Evolutionary conservation across 2,113 vertebrate species (phyloP).

Genomic region (Sinosuthora webbiana): DNA sequence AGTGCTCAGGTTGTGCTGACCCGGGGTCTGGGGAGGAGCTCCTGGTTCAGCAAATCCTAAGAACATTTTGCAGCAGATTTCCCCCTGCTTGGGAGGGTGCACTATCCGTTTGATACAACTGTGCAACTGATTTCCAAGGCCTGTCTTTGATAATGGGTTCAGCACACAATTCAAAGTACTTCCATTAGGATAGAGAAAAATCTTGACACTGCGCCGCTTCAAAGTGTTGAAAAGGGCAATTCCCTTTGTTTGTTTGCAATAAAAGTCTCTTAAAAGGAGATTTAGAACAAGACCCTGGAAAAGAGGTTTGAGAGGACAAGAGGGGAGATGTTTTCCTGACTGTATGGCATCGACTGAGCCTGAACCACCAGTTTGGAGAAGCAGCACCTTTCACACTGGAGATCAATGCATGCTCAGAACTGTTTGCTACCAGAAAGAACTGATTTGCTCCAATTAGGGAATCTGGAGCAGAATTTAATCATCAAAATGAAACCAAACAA

Average conservation of each 20-base stretch:
- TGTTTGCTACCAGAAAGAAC: background rate
- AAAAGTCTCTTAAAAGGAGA: background rate
- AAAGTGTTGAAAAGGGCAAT: background rate
- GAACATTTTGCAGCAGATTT: background rate
- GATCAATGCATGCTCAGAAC: background rate
- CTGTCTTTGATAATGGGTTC: background rate
- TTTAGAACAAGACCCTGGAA: background rate
- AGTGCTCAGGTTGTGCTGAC: background rate
- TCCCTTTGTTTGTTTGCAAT: background rate
- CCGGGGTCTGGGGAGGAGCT: background rate
- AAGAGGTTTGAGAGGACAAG: background rate
- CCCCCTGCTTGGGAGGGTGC: background rate
- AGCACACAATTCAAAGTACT: background rate
- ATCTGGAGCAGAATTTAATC: background rate
- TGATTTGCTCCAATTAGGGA: background rate
- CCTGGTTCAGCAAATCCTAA: background rate
- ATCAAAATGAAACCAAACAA: background rate
- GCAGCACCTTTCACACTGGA: background rate
- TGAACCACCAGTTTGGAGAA: background rate
- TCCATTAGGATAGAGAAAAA: background rate
- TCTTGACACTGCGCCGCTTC: background rate
- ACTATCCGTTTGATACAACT: background rate
- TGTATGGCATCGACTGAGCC: fast-evolving
- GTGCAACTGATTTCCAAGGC: background rate
- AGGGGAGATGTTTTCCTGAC: background rate